A percentile compares a stretch with the other conserved stretches of the same genome.
These are phyloP conservation scores for Itoplectis maculator DNA, from an alignment of 2,888 invertebrate species.

Conservation along the genomic window DNA sequence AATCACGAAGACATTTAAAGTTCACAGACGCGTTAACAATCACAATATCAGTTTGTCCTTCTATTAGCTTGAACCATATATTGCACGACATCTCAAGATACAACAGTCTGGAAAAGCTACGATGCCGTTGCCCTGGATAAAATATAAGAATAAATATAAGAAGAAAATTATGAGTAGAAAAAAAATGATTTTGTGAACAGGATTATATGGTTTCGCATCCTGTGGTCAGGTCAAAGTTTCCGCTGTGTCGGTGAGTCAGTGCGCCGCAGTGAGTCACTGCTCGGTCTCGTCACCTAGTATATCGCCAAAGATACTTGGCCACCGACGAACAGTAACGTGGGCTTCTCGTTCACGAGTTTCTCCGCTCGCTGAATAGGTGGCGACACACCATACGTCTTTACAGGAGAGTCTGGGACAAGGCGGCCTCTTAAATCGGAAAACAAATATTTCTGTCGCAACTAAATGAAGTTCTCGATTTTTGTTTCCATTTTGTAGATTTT, in stretches of 20 bases:
- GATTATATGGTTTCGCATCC: constrained; percentile 1
- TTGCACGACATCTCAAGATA: not conserved
- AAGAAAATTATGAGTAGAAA: not conserved
- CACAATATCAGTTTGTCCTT: constrained; percentile 10
- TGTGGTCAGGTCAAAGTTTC: constrained; percentile 1
- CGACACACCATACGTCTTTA: constrained; percentile 25
- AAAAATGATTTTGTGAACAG: not conserved
- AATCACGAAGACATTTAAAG: constrained; percentile 26
- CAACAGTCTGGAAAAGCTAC: not conserved
- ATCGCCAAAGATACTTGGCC: constrained; percentile 16
- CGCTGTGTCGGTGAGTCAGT: constrained; percentile 25
- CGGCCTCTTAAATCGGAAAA: not conserved
- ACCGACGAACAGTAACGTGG: constrained; percentile 26
- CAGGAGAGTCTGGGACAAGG: not conserved
- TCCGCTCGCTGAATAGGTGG: constrained; percentile 34
- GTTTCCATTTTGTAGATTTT: not conserved
- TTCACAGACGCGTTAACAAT: constrained; percentile 14
- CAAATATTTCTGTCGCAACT: not conserved
- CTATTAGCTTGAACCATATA: not conserved
- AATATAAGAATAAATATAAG: not conserved
- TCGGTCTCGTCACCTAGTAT: not conserved
- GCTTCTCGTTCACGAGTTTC: constrained; percentile 26
- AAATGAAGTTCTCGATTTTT: not conserved
- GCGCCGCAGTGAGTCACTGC: not conserved
- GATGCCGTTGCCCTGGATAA: not conserved